Evolutionary conservation across 2,113 vertebrate species (phyloP), one percentile per base, ranked within the genome.

Genomic region (Cochlearius cochlearius): DNA sequence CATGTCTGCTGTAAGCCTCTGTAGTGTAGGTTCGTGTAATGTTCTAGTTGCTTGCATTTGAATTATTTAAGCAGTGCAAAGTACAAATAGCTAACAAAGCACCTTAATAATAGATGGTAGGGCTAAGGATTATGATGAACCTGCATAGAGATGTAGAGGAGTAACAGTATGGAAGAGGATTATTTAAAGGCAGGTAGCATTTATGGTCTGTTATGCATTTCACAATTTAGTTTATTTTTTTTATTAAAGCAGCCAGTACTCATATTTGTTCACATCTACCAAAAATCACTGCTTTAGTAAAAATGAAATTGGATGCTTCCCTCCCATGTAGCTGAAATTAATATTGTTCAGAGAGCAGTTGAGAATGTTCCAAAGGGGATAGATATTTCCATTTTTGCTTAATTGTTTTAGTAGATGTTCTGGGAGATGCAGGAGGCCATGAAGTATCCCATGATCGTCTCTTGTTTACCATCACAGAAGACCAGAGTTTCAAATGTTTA

Each of bases 1-100:
- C 22, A 2, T 1, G 6, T 29, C 34, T 86, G 39, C 91, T 83
- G 23, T 5, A 43, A 85, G n/a, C 38, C 26, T 60, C 71, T 43
- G 7, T 16, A 17, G 38, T 20, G 30, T 10, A 68, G 59, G 20
- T 52, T 83, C 0, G 0, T 79, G 29, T 22, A 38, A 80, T 12
- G 39, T 25, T 67, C 56, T 86, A 25, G 39, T 64, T 76, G 76
- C 60, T 66, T 94, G 21, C 12, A 12, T 76, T 71, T 90, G 63
- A 91, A 92, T 95, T 90, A 94, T 94, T 96, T 56, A 96, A 79
- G 20, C 26, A 55, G 21, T 63, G 20, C 26, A 66, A 92, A 95
- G 67, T 75, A 63, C 86, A 94, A 67, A 64, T 18, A 85, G 78
- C 38, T 93, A 92, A 69, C 3, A 9, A 72, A 71, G 72, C 68